Base-by-base conservation (phyloP, 1,140 invertebrate species). In the Panagrolaimus sp. region DNA sequence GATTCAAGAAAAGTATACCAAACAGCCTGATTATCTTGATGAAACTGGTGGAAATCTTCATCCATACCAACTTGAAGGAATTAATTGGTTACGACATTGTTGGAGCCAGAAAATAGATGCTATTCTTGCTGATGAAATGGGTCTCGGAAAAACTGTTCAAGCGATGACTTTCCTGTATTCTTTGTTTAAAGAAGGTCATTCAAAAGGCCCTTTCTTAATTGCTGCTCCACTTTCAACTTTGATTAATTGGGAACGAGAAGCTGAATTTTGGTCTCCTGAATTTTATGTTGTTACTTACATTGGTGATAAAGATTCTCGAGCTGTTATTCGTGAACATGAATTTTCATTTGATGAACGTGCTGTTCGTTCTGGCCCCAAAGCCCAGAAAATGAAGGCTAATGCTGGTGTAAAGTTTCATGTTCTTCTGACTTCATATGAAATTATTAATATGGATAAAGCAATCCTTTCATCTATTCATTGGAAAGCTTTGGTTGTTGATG, bases 211-310 rank as follows among this genome's bases (percentile, higher is more conserved):
- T 0, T 99, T 98, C 84, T 85, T 99, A 48, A 79, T 89, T 12
- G 92, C 91, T 48, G 96, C 96, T 26, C 96, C 96, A 0, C 86
- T 99, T 0, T 98, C 96, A 0, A 99, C 96, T 0, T 93, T 99
- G 63, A 98, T 99, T 71, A 99, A 99, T 86, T 99, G 96, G 96
- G 96, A 99, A 84, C 88, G 96, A 86, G 96, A 99, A 85, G 98
- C 98, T 84, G 96, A 99, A 85, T 89, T 93, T 21, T 99, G 96
- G 96, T 73, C 95, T 17, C 96, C 96, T 1, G 96, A 99, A 83
- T 93, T 99, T 78, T 99, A 99, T 83, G 93, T 94, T 71, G 96
- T 99, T 28, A 99, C 96, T 0, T 99, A 99, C 84, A 91, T 96
- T 10, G 96, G 91, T 76, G 95, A 98, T 84, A 98, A 98, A 85